Conservation (phyloP, 2,797 vertebrate species). For the Limnodromus scolopaceus region DNA sequence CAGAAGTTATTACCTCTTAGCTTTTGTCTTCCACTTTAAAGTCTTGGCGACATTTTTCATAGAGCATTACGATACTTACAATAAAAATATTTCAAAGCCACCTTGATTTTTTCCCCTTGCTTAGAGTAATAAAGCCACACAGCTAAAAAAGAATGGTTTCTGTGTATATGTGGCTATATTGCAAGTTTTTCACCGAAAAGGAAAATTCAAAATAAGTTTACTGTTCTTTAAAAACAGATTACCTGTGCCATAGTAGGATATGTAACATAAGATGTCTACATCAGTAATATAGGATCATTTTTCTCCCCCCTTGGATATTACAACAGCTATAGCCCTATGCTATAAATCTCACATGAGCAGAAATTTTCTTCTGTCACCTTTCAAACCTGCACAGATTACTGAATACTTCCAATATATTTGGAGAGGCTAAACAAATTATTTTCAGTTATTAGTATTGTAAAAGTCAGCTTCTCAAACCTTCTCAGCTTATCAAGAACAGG, state of each 20-base stretch:
- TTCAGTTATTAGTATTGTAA: neutral
- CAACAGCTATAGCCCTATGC: neutral
- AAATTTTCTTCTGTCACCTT: neutral
- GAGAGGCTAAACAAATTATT: neutral
- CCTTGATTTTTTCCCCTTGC: neutral
- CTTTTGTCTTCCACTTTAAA: neutral
- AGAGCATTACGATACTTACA: neutral
- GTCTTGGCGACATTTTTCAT: neutral
- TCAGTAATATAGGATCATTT: neutral
- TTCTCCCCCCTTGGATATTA: neutral
- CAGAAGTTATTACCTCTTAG: neutral
- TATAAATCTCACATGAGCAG: neutral
- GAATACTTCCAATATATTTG: neutral
- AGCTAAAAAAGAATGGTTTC: neutral
- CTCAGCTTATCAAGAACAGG: neutral
- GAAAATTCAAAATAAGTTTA: constrained; percentile 13
- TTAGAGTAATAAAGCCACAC: neutral
- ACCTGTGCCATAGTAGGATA: neutral
- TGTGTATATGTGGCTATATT: neutral
- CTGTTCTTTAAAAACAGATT: neutral
- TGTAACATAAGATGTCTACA: neutral
- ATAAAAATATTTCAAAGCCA: neutral
- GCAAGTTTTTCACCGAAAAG: neutral
- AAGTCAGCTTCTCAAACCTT: neutral
- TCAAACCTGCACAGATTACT: neutral